Evolutionary conservation across 2,888 invertebrate genomes (phyloP).

Genomic region (Drosophila longiperda): DNA sequence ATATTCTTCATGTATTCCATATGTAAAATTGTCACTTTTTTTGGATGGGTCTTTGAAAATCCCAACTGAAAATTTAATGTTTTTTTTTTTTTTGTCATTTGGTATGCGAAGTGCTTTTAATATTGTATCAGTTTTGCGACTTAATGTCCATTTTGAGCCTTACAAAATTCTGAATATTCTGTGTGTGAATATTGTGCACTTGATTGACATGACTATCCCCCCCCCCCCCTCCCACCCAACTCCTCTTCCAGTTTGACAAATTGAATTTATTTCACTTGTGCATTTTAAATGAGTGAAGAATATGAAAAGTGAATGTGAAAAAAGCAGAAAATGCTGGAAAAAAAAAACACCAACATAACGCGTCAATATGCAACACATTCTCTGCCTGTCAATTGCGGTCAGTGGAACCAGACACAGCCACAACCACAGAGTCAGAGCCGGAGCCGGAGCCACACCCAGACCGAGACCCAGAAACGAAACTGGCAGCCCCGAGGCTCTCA

Average conservation of each 20-base stretch:
- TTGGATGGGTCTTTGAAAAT: neutral
- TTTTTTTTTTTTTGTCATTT: neutral
- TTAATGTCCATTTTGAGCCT: too few species aligned
- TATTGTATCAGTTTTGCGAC: too few species aligned
- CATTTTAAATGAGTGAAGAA: neutral
- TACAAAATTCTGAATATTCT: neutral
- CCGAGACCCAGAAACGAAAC: neutral
- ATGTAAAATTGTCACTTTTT: neutral
- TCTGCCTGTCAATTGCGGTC: conserved; percentile 53
- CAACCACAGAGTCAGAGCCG: neutral
- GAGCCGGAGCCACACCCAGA: neutral
- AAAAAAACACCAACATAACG: conserved; percentile 12
- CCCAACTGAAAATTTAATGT: neutral
- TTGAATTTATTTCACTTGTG: neutral
- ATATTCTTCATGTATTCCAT: neutral
- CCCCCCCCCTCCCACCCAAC: too few species aligned
- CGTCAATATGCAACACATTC: conserved; percentile 22
- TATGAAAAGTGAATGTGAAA: neutral
- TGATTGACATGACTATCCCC: too few species aligned
- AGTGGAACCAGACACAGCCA: neutral
- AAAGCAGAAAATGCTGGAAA: neutral
- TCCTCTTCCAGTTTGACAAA: neutral
- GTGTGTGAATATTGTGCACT: neutral
- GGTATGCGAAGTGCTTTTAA: neutral
- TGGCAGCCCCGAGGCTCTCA: conserved; percentile 6